Base-by-base conservation (phyloP, 2,888 invertebrate genomes). In the Epinotia brunnichana region DNA sequence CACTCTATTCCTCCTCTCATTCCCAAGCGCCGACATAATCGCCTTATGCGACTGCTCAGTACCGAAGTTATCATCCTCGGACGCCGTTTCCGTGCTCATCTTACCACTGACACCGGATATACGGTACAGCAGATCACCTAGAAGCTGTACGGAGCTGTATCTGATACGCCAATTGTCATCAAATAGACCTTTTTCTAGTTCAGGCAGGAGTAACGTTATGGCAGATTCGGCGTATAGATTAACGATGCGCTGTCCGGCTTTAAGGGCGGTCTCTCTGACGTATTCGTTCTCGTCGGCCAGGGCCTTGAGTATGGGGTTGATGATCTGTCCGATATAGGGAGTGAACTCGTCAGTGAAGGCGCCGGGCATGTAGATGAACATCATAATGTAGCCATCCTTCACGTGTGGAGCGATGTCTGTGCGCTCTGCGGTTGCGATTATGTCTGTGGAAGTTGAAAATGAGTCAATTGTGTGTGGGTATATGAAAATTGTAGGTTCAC, bases 381-480 rank as follows among this genome's bases (percentile, higher is more conserved):
- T 98, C 98, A 99, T 99, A 76, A 99, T 99, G 93, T 99, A 99
- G 57, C 99, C 99, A 92, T 99, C 99, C 84, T 99, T 98, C 2
- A 99, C 99, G 90, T 99, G 98, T 0, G 99, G 97, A 7, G 98
- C 97, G 81, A 98, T 97, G 87, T 98, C 98, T 0, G 96, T 96
- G 74, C 98, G 95, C 86, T 98, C 98, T 0, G 99, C 98, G 0
- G 98, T 99, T 67, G 97, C 95, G 78, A 99, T 98, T 76, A 99
- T 98, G 85, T 99, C 97, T 94, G 86, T n/a, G n/a, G n/a, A n/a
- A n/a, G n/a, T n/a, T n/a, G n/a, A n/a, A n/a, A n/a, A n/a, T n/a
- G n/a, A n/a, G n/a, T n/a, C n/a, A n/a, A n/a, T n/a, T n/a, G n/a
- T n/a, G n/a, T n/a, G n/a, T n/a, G n/a, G n/a, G n/a, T n/a, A n/a